phyloP scores from a whole-genome alignment of 2,113 vertebrate species.

The Sapajus apella region DNA sequence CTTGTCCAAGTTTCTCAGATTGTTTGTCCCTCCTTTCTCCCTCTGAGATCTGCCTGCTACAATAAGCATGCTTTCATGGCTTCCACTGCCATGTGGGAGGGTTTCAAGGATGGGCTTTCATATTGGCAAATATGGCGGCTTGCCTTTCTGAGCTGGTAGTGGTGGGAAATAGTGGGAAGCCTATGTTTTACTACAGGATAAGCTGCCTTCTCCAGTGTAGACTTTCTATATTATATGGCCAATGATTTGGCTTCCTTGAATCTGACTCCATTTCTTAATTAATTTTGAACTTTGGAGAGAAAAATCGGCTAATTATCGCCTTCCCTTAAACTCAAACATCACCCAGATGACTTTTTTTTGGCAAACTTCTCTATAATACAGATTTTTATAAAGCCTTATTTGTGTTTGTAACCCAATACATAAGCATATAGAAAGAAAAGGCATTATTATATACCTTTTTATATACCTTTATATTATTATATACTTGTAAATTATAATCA shows the following conservation, averaged over 20 bases:
- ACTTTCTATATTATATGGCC: not conserved
- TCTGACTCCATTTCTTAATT: constrained; percentile 7
- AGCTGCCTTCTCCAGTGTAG: not conserved
- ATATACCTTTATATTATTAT: too few relatives aligned
- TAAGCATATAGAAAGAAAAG: not conserved
- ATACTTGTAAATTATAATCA: too few relatives aligned
- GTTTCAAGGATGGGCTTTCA: not conserved
- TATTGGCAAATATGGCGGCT: not conserved
- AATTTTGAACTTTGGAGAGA: constrained; percentile 26
- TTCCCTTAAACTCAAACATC: not conserved
- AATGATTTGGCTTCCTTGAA: not conserved
- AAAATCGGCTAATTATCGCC: not conserved
- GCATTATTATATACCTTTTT: not conserved
- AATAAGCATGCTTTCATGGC: not conserved
- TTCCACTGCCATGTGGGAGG: accelerated
- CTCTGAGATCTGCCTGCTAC: too few relatives aligned
- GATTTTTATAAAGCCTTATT: not conserved
- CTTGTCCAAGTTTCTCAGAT: not conserved
- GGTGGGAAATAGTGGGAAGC: too few relatives aligned
- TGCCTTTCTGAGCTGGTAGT: not conserved
- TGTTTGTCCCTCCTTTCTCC: not conserved
- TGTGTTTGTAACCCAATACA: not conserved
- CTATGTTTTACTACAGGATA: not conserved
- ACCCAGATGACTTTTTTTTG: not conserved
- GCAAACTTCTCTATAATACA: not conserved